Evolutionary conservation across 2,888 invertebrate genomes (phyloP), one percentile per base, ranked within the genome.

Genomic region (Microchrysa polita): DNA sequence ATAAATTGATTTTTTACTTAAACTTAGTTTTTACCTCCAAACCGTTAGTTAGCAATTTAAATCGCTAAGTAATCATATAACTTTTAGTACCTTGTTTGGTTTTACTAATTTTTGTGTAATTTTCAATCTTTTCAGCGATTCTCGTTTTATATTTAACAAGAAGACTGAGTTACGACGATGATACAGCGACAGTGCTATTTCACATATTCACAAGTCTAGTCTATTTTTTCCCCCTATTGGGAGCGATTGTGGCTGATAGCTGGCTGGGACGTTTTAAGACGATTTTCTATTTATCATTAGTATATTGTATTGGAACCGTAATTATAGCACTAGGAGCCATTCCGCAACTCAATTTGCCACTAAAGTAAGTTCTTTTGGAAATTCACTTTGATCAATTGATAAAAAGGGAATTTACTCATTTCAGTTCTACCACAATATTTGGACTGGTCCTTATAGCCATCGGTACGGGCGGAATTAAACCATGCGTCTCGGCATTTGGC

Each of bases 401-500:
- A n/a, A n/a, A n/a, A n/a, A n/a, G n/a, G n/a, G n/a, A n/a, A n/a
- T 69, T 57, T 40, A 14, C 53, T 53, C 5, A 72, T 78, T 82
- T 48, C 85, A 92, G 91, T 78, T 84, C 86, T 78, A 87, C 89
- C 63, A 89, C 91, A n/a, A 87, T 92, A 27, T 1, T 91, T 22
- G 92, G 92, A 0, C 84, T 94, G 16, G 78, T 91, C 0, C 83
- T 93, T 27, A 94, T 98, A 79, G 96, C 96, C 0, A 79, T 96
- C 14, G 97, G 96, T 0, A 96, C 96, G 0, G 97, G 97, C 1
- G 97, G 97, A 1, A 98, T 98, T 79, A 98, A 98, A 81, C 97
- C 97, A 0, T 97, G 97, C 81, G 97, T 98, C 0, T 89, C 95
- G 0, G 95, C 97, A 0, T 97, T 98, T 83, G 98, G 97, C 0